Percentiles rank a stretch among this genome's conserved stretches.
Evolutionary conservation across 2,888 invertebrate genomes (phyloP).

Genomic region (Hartigia nigra): DNA sequence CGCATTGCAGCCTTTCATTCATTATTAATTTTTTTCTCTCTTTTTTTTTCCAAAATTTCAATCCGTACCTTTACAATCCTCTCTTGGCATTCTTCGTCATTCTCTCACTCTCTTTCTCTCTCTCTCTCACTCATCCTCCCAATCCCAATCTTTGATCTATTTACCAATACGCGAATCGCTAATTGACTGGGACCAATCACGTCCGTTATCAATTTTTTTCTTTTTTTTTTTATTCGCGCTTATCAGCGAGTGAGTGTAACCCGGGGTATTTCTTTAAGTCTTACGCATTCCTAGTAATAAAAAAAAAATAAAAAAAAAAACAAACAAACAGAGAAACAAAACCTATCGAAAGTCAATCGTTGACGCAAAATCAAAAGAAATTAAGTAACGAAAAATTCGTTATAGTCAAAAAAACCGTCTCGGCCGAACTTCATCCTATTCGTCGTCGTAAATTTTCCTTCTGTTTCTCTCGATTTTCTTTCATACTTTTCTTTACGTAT

Average conservation of each 20-base stretch:
- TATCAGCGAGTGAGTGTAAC: neutral
- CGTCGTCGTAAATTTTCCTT: constrained; percentile 5
- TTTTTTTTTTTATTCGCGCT: neutral
- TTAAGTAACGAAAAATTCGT: neutral
- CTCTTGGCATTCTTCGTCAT: neutral
- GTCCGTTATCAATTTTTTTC: neutral
- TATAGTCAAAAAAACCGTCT: constrained; percentile 1
- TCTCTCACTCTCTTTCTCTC: neutral
- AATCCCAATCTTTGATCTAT: neutral
- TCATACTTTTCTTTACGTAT: neutral
- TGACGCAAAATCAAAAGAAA: neutral
- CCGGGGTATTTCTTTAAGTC: constrained; percentile 1
- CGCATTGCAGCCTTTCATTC: neutral
- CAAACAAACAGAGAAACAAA: neutral
- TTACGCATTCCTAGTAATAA: constrained; percentile 7
- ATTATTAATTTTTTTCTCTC: neutral
- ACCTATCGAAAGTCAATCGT: neutral
- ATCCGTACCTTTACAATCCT: neutral
- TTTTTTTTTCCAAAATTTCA: neutral
- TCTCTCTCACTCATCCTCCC: too few species aligned
- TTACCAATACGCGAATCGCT: neutral
- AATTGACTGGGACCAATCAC: neutral
- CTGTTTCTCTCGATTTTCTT: constrained; percentile 8
- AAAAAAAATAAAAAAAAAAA: neutral
- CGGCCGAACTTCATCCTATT: neutral